A percentile compares a stretch with the other conserved stretches of the same genome.
These are phyloP conservation scores for Ecliptopera silaceata DNA, from an alignment of 2,888 invertebrate species.

Conservation along the genomic window DNA sequence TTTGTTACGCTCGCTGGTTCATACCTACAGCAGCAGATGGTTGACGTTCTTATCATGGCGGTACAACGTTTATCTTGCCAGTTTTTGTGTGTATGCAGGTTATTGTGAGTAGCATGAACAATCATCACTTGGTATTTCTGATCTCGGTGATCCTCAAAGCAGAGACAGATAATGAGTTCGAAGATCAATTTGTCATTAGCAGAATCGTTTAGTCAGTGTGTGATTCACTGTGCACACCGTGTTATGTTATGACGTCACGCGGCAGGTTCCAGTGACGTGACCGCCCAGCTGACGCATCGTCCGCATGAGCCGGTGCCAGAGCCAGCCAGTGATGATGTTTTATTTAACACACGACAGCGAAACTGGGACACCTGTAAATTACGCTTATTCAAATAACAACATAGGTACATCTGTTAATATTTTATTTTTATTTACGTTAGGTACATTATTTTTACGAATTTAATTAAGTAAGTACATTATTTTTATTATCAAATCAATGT, in stretches of 20 bases:
- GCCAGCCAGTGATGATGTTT: background rate
- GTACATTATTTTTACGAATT: no score
- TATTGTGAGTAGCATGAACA: background rate
- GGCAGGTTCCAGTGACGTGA: slow-evolving; percentile 9
- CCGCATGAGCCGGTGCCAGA: slow-evolving; percentile 8
- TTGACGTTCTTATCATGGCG: background rate
- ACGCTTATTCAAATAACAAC: background rate
- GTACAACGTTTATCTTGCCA: background rate
- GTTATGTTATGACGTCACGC: slow-evolving; percentile 15
- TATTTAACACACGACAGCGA: background rate
- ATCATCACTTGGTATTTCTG: background rate
- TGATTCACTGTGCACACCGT: slow-evolving; percentile 12
- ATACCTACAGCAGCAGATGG: no score
- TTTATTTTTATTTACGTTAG: no score
- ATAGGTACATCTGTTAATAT: no score
- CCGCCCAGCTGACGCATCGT: slow-evolving; percentile 5
- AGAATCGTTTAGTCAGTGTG: slow-evolving; percentile 1
- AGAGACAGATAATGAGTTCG: slow-evolving; percentile 15
- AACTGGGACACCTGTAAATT: background rate
- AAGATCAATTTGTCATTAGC: slow-evolving; percentile 12
- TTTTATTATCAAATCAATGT: no score
- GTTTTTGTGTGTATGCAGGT: background rate
- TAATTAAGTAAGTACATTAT: no score
- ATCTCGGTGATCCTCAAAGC: background rate
- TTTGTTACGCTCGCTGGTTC: no score